Conservation (phyloP, 2,888 invertebrate species). For the Tuberolachnus salignus region DNA sequence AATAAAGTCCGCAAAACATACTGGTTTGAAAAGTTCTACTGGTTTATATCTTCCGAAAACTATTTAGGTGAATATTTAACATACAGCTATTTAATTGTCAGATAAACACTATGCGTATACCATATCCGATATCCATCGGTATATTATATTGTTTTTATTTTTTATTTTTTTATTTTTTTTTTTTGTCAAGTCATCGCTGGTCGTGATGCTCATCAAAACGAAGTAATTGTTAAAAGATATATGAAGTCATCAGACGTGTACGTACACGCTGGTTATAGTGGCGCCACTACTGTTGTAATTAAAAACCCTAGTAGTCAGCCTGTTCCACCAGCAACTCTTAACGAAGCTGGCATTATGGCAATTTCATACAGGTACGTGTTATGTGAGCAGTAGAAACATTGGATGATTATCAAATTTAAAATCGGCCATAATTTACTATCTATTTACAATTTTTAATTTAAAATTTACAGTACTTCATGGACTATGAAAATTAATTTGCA, state of each 20-base stretch:
- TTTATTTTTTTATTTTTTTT: slow-evolving; percentile 54
- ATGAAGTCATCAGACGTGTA: slow-evolving; percentile 86
- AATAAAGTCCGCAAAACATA: slow-evolving; percentile 91
- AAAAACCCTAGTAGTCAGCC: slow-evolving; percentile 78
- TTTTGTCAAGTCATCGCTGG: slow-evolving; percentile 81
- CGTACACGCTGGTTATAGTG: slow-evolving; percentile 94
- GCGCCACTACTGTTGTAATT: slow-evolving; percentile 89
- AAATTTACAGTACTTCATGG: slow-evolving; percentile 86
- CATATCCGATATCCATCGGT: too few species aligned
- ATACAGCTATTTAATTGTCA: slow-evolving; percentile 57
- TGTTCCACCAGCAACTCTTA: slow-evolving; percentile 92
- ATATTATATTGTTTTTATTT: not conserved
- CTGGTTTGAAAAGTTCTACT: slow-evolving; percentile 99
- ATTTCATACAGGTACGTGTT: slow-evolving; percentile 78
- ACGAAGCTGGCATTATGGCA: slow-evolving; percentile 96
- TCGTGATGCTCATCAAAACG: slow-evolving; percentile 97
- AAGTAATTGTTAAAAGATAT: slow-evolving; percentile 94
- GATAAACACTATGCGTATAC: not conserved
- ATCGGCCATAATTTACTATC: too few species aligned
- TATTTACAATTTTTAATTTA: slow-evolving; percentile 31
- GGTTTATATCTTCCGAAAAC: slow-evolving; percentile 98
- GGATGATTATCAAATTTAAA: too few species aligned
- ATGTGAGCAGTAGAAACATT: not conserved
- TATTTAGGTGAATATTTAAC: slow-evolving; percentile 69
- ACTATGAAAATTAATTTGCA: slow-evolving; percentile 91